Conservation (phyloP, 2,797 vertebrate genomes). For the Numenius phaeopus region DNA sequence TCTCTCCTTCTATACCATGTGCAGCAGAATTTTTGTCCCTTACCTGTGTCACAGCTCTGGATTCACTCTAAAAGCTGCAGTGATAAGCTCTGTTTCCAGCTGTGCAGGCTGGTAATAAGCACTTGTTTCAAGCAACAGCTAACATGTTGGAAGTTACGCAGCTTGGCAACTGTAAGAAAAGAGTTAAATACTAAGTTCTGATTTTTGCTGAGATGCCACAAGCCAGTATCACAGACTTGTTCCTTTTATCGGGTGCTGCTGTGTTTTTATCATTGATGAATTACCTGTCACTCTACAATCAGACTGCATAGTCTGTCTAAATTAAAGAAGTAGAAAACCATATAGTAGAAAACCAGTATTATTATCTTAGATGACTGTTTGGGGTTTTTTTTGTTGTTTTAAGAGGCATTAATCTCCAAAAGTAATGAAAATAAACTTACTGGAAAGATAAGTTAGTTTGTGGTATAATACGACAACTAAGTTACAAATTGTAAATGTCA, state of each 20-base stretch:
- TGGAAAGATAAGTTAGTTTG: background rate
- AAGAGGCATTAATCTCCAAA: background rate
- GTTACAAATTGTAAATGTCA: background rate
- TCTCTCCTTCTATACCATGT: background rate
- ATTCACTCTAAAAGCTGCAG: background rate
- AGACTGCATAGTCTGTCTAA: background rate
- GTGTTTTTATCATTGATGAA: background rate
- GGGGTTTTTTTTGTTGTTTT: background rate
- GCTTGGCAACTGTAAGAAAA: background rate
- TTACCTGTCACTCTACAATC: background rate
- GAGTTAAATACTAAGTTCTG: background rate
- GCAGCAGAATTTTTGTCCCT: background rate
- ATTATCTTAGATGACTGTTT: background rate
- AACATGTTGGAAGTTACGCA: fast-evolving
- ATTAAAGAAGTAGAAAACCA: background rate
- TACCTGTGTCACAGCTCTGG: background rate
- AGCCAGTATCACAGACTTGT: background rate
- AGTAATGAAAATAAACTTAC: background rate
- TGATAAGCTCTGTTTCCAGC: background rate
- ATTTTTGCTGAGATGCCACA: background rate
- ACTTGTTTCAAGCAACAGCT: background rate
- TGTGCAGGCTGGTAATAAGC: background rate
- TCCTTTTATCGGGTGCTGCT: background rate
- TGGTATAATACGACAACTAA: background rate
- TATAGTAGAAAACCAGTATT: background rate